phyloP scores from a whole-genome alignment of 1,140 invertebrate species.

The Plutomurus gul region DNA sequence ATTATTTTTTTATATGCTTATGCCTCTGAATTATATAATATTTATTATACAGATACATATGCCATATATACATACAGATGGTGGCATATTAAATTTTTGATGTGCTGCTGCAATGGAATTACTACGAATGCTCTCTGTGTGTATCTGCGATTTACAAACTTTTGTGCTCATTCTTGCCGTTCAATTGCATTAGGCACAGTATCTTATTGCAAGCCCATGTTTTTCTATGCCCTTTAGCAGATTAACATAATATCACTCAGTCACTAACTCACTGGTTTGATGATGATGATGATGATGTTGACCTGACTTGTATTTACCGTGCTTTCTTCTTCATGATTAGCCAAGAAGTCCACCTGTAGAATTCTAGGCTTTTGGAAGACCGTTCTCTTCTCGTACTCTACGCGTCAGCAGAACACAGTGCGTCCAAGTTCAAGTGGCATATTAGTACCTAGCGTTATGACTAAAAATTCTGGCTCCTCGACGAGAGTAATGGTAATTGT shows the following conservation, averaged over 20 bases:
- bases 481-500: conserved; percentile 2
- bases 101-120: background rate
- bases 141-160: too few relatives aligned
- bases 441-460: background rate
- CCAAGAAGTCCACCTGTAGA: background rate
- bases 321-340: background rate
- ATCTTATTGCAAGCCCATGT: background rate
- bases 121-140: too few relatives aligned
- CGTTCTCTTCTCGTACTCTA: background rate
- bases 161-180: background rate
- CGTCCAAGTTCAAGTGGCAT: background rate
- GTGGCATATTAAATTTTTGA: too few relatives aligned
- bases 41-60: background rate
- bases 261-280: conserved; percentile 7
- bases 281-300: conserved; percentile 25
- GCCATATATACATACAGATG: background rate
- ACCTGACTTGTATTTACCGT: conserved; percentile 18
- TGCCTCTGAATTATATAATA: too few relatives aligned
- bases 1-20: background rate
- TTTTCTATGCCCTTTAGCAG: background rate
- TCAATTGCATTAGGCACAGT: background rate
- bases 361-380: background rate
- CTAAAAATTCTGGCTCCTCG: background rate
- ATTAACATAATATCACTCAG: conserved; percentile 24
- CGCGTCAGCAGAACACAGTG: background rate